Base-by-base conservation (phyloP, 30 jellyfish, hydroid and myxozoan genomes). In the Aurelia aurita region DNA sequence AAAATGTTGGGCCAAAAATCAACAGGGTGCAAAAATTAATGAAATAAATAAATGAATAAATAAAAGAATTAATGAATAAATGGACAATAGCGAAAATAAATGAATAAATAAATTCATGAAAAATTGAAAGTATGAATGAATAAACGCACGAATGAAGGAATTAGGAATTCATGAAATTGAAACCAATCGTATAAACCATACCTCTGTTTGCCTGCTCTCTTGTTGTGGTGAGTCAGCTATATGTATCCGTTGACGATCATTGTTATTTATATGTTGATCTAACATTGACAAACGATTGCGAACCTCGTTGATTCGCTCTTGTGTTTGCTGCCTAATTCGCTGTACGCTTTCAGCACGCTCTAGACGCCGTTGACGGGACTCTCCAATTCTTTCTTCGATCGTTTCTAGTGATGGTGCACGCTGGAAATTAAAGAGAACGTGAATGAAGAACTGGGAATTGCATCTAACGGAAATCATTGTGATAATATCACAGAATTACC, bases 291-390 rank as follows among this genome's bases (percentile, higher is more conserved):
- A 18, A 10, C 90, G 80, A 23, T 16, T 80, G 8, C 90, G 65
- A 28, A 67, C 82, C 66, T 80, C 74, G 63, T 67, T 86, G 45
- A 88, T 74, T 10, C 97, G 92, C 55, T 79, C 89, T 27, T 74
- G 92, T 26, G 97, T 68, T 74, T 88, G 90, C 59, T 88, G 97
- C 34, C 88, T 83, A 2, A 88, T 69, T 31, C 97, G 77, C 13
- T 86, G 88, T 5, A 86, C 80, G 51, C 63, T 79, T 29, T 72
- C 78, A 11, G 43, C 72, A 31, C 80, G 79, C 29, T 79, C 97
- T 73, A 87, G 83, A 47, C 75, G 43, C n/a, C 57, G 53, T 21
- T 44, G 82, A 26, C 51, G 74, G 45, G 25, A 27, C 14, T 77
- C 80, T 69, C 29, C 82, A 18, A 51, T 16, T 53, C 39, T 43